Base-by-base conservation (phyloP, 2,888 invertebrate species). In the Dexiosoma caninum region DNA sequence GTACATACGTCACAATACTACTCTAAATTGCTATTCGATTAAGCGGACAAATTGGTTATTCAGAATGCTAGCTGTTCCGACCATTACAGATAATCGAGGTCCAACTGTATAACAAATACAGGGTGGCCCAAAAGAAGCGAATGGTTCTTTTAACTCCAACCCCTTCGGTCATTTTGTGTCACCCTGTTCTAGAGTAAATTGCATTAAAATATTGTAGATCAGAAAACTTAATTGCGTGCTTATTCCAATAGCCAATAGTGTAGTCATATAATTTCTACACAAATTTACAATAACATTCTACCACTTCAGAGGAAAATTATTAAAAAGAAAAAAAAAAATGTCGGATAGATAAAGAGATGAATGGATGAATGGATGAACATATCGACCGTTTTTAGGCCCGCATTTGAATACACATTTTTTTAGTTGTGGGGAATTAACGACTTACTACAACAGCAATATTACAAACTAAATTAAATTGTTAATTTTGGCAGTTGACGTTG, bases 381-480 rank as follows among this genome's bases (percentile, higher is more conserved):
- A 75, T 37, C 62, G 81, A 77, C 77, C 64, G 44, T 42, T 69
- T 77, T 77, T 27, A 16, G 72, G 53, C 81, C 81, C 77, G 72
- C 67, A 77, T 81, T 76, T 77, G 77, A 64, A 77, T 77, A 57
- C 69, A 64, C 74, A 64, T 81, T 71, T 71, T 62, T 44, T 78
- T 67, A 70, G 14, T 59, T 66, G 23, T 32, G 53, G 64, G 32
- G 60, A 75, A 75, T 71, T 66, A 62, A 71, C 66, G 66, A 51
- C 64, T 71, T n/a, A n/a, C n/a, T n/a, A n/a, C n/a, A 71, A 71
- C 23, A 72, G 23, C 55, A 44, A 37, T 69, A 66, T 69, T 77
- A 72, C 64, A 81, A 81, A 77, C 62, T 77, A 64, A 81, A 81
- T 77, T 81, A 77, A 77, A 69, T 74, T 81, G 77, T 77, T 74